A percentile compares a stretch with the other conserved stretches of the same genome.
Evolutionary conservation across 2,113 vertebrate species (phyloP).

Genomic region (Tiliqua scincoides): DNA sequence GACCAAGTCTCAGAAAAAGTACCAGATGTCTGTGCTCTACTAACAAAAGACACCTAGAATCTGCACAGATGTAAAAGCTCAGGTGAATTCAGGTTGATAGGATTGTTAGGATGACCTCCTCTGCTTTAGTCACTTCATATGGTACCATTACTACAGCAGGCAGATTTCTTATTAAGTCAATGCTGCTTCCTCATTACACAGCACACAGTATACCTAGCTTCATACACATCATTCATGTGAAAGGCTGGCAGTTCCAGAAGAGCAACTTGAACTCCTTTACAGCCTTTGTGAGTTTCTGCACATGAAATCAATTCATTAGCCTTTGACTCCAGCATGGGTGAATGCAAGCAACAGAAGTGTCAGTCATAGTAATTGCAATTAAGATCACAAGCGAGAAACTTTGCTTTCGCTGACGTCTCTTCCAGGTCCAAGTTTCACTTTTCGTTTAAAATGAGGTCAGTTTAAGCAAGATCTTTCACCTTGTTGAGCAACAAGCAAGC

Average conservation of each 20-base stretch:
- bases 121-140: conserved; percentile 14
- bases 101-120: not conserved
- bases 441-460: not conserved
- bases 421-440: not conserved
- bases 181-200: not conserved
- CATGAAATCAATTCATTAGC: conserved; percentile 54
- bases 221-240: not conserved
- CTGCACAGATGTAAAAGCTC: conserved; percentile 6
- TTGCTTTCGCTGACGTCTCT: not conserved
- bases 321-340: conserved; percentile 28
- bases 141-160: not conserved
- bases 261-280: conserved; percentile 1
- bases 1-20: not conserved
- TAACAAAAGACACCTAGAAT: conserved; percentile 2
- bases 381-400: conserved; percentile 14
- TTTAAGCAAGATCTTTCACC: conserved; percentile 14
- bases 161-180: conserved; percentile 20
- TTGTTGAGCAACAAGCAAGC: conserved; percentile 5
- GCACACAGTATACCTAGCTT: conserved; percentile 10
- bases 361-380: conserved; percentile 28
- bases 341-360: conserved; percentile 49
- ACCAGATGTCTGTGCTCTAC: not conserved
- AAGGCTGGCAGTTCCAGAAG: conserved; percentile 36
- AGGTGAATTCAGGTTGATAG: not conserved
- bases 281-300: conserved; percentile 30